These are phyloP conservation scores for Papilio xuthus DNA, from an alignment of 1,140 invertebrate genomes.

Conservation along the genomic window DNA sequence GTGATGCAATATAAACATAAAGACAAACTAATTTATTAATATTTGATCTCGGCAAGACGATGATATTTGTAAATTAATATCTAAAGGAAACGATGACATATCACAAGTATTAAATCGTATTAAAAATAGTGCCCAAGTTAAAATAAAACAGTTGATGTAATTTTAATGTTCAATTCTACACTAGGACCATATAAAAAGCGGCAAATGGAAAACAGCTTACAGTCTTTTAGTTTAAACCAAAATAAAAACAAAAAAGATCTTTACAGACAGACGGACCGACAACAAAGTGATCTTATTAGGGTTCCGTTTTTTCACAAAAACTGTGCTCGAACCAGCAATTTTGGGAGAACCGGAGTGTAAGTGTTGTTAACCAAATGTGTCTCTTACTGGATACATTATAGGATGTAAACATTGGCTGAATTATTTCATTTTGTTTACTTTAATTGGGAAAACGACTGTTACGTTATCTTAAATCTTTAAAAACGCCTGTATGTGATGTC, in stretches of 20 bases:
- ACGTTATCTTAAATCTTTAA: not conserved
- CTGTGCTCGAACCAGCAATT: no score
- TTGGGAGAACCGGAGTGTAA: no score
- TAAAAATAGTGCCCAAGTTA: no score
- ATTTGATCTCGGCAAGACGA: not conserved
- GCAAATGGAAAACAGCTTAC: not conserved
- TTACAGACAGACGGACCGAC: no score
- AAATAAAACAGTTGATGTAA: no score
- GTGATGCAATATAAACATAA: conserved; percentile 11
- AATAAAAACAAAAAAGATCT: no score
- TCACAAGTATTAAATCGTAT: not conserved
- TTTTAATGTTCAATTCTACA: no score
- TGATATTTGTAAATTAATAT: not conserved
- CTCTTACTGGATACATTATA: no score
- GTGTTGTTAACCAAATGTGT: no score
- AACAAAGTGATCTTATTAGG: not conserved
- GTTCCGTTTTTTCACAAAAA: no score
- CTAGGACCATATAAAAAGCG: no score
- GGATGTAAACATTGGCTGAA: not conserved
- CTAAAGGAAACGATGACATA: not conserved
- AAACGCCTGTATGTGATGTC: not conserved
- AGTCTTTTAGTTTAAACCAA: no score
- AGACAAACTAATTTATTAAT: conserved; percentile 18
- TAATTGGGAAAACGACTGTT: not conserved
- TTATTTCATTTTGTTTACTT: not conserved